Evolutionary conservation across 2,113 vertebrate genomes (phyloP).

Genomic region (Ptilorrhoa leucosticta): DNA sequence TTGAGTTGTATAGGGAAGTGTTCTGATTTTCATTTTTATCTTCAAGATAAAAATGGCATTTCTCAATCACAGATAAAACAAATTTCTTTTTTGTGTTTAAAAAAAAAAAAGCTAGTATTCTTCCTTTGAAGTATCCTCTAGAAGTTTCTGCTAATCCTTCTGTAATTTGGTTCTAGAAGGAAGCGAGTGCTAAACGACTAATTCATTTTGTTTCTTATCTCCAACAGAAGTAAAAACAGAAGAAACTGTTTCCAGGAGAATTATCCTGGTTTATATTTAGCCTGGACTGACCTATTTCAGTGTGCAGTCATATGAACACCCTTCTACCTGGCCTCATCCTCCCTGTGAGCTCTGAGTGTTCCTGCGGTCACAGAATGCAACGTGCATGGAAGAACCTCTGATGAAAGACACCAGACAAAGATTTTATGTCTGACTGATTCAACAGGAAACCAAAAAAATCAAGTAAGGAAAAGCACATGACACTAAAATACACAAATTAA

Average conservation of each 20-base stretch:
- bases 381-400: background rate
- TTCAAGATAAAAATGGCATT: background rate
- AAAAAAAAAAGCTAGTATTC: background rate
- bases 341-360: background rate
- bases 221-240: background rate
- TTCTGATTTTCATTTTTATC: background rate
- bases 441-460: background rate
- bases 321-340: background rate
- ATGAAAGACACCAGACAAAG: background rate
- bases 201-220: background rate
- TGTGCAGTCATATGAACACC: background rate
- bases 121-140: background rate
- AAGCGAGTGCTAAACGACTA: background rate
- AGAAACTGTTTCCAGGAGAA: background rate
- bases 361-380: background rate
- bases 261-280: background rate
- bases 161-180: background rate
- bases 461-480: background rate
- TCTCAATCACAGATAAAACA: background rate
- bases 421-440: background rate
- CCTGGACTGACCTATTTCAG: background rate
- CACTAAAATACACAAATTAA: background rate
- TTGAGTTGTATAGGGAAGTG: background rate
- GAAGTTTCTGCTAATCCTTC: background rate
- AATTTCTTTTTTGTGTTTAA: background rate